Conservation (phyloP, 2,113 vertebrate genomes). For the Coregonus clupeaformis region DNA sequence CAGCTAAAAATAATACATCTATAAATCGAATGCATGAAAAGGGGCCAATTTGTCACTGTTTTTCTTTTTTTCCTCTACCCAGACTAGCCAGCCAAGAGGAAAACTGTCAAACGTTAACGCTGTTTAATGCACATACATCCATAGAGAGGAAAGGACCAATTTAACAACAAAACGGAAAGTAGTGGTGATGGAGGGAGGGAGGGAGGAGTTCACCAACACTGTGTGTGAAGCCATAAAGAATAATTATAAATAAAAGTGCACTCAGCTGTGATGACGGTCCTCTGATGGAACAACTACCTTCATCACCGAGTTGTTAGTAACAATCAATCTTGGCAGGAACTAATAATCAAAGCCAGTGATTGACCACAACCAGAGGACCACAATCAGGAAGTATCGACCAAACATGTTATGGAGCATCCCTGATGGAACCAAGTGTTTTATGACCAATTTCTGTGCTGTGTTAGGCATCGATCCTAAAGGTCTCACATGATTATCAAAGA, state of each 20-base stretch:
- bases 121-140: constrained; percentile 55
- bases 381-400: constrained; percentile 65
- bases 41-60: constrained; percentile 58
- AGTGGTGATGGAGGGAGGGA: constrained; percentile 27
- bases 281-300: constrained; percentile 23
- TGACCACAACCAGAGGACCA: constrained; percentile 61
- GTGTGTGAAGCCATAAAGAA: constrained; percentile 38
- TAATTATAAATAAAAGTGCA: constrained; percentile 57
- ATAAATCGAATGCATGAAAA: constrained; percentile 58
- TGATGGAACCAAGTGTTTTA: constrained; percentile 48
- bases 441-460: constrained; percentile 35
- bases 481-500: neutral
- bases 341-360: constrained; percentile 69
- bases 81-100: constrained; percentile 19
- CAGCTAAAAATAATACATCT: constrained; percentile 66
- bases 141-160: constrained; percentile 28
- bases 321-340: constrained; percentile 62
- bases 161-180: constrained; percentile 48
- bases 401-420: constrained; percentile 39
- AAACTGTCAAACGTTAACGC: constrained; percentile 59
- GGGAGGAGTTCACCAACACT: constrained; percentile 19
- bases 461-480: constrained; percentile 39
- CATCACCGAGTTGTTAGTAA: constrained; percentile 51
- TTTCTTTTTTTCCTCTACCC: constrained; percentile 35
- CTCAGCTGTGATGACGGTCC: constrained; percentile 46